Base-by-base conservation (phyloP, 2,113 vertebrate genomes). In the Equus quagga region DNA sequence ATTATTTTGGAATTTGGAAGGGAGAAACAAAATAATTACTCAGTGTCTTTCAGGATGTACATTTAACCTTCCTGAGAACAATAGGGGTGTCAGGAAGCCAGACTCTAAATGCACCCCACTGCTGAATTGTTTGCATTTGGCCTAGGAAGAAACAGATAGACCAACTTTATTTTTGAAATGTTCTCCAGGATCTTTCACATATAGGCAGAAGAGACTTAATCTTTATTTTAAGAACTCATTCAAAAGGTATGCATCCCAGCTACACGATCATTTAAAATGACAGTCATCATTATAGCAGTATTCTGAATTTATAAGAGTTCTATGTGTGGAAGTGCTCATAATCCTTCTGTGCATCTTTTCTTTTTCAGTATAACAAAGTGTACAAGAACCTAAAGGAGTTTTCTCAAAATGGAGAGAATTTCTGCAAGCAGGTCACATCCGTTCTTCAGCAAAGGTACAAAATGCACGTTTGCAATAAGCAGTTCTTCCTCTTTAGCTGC, bases 381-480 rank as follows among this genome's bases (percentile, higher is more conserved):
- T 99, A 99, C 97, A 99, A 99, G 98, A 99, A 99, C 89, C 98
- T 99, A 19, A 99, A 99, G 97, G 98, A 95, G 54, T 99, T 99
- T 98, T 99, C 99, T 73, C 99, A 99, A 98, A 98, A 98, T 96
- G 99, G 99, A 94, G 99, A 99, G 92, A 96, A 98, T 97, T 99
- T 99, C 98, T 99, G 99, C 98, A 99, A 99, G 98, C 99, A 99
- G 87, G 98, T 99, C 70, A 98, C 99, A 98, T 97, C 98, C 1
- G 96, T 99, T 86, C 99, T 99, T 97, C 99, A 99, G 89, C 99
- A 99, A 98, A 99, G 99, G 99, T 99, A 98, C 46, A 85, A 87
- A 97, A 88, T 11, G 49, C 51, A 58, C 2, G 0, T 89, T 94
- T 94, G 70, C 86, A 64, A 46, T 31, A 31, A 86, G 18, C 17